Base-by-base conservation (phyloP, 2,797 vertebrate genomes). In the Cirrhinus molitorella region DNA sequence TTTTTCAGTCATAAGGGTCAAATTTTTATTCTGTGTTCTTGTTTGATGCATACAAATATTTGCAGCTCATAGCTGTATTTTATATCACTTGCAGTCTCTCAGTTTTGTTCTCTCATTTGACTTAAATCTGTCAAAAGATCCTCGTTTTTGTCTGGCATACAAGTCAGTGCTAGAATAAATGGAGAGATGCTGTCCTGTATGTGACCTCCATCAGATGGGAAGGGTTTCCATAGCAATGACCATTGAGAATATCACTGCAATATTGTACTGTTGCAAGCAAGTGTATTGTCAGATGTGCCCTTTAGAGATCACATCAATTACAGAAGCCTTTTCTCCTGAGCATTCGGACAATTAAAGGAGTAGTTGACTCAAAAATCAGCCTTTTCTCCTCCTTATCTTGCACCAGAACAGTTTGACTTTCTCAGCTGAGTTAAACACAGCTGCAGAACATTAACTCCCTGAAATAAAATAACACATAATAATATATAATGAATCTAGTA, bases 201-300 rank as follows among this genome's bases (percentile, higher is more conserved):
- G 16, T 71, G 79, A 59, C 79, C 79, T 80, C 66, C 66, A 47
- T 80, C 79, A 59, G 34, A 59, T 0, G 34, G 34, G 53, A 14
- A 57, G 43, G 51, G 79, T 80, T 80, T 12, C 79, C 67, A 80
- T 80, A 57, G 67, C 66, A 59, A 71, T 71, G 40, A 59, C 53
- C 66, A 71, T 31, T 47, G 23, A 71, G 25, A 80, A 34, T 59
- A 80, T 71, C 45, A 80, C 23, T 59, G 66, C 17, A 80, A 59
- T 75, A 73, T 84, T 40, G 34, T 79, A 45, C 49, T 53, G 66
- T 61, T 47, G 28, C 3, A 10, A 59, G 65, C 31, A 28, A 71
- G 51, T 11, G 37, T 57, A 57, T 51, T 71, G 73, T 76, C 49
- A 55, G 28, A 79, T 66, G 65, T 51, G 83, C 53, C 76, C 68